Evolutionary conservation across 2,888 invertebrate genomes (phyloP).

Genomic region (Liposcelis brunnea): DNA sequence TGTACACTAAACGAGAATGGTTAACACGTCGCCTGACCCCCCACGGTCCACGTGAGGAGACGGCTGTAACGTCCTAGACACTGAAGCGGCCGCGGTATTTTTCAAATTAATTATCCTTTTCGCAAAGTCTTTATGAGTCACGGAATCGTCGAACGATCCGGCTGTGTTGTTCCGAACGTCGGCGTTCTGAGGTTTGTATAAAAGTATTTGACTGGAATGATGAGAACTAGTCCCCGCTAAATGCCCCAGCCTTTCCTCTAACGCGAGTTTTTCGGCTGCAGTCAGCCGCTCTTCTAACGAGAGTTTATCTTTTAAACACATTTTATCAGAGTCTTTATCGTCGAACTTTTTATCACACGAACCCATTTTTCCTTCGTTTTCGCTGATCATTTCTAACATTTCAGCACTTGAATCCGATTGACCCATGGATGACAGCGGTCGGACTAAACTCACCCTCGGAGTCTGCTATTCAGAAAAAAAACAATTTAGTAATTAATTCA

Average conservation of each 20-base stretch:
- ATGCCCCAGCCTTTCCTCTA: constrained; percentile 5
- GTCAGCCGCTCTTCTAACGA: constrained; percentile 13
- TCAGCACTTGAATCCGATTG: constrained; percentile 33
- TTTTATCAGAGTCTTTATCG: constrained; percentile 22
- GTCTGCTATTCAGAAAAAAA: constrained; percentile 11
- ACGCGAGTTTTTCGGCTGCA: constrained; percentile 13
- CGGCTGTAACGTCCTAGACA: constrained; percentile 9
- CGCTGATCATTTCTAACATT: constrained; percentile 43
- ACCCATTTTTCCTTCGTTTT: constrained; percentile 26
- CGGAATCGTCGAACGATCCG: constrained; percentile 32
- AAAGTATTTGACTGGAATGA: constrained; percentile 42
- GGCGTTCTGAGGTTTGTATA: constrained; percentile 71
- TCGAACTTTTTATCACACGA: constrained; percentile 30
- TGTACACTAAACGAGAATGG: constrained; percentile 15
- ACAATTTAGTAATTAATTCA: background rate
- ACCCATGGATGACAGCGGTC: constrained; percentile 27
- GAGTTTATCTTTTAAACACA: constrained; percentile 9
- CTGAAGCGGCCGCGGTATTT: background rate
- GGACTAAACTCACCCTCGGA: constrained; percentile 27
- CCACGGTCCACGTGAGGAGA: constrained; percentile 8
- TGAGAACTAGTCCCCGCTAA: constrained; percentile 21
- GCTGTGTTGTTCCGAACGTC: constrained; percentile 73
- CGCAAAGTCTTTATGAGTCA: constrained; percentile 51
- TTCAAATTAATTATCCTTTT: constrained; percentile 50
- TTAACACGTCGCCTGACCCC: constrained; percentile 15